Percentiles rank a stretch among this genome's conserved stretches.
These are phyloP conservation scores for Formica aserva DNA, from an alignment of 2,888 invertebrate genomes.

Conservation along the genomic window DNA sequence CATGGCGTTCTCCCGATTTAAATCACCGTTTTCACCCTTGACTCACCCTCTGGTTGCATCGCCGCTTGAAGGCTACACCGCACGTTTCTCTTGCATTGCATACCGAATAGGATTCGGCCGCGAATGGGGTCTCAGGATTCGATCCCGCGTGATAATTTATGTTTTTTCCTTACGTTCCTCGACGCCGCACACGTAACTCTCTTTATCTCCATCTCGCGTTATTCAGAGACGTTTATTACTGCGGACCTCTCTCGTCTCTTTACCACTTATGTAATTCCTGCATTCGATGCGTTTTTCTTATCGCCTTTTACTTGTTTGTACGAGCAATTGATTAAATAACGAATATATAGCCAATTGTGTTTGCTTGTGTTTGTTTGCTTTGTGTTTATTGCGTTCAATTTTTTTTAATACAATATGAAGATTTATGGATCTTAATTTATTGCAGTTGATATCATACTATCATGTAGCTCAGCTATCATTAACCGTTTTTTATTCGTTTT, in stretches of 20 bases:
- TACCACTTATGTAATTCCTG: neutral
- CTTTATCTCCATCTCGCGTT: neutral
- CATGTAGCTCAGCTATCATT: neutral
- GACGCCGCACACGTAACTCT: neutral
- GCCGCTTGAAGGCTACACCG: slow-evolving; percentile 59
- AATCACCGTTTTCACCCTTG: slow-evolving; percentile 59
- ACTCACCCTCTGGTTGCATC: neutral
- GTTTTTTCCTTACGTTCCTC: neutral
- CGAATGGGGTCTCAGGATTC: neutral
- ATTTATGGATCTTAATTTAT: neutral
- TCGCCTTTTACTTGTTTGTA: neutral
- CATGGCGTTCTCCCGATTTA: slow-evolving; percentile 60
- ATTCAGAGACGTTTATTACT: neutral
- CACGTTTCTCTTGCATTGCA: slow-evolving; percentile 56
- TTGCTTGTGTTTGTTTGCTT: neutral
- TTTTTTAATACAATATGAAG: neutral
- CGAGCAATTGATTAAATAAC: neutral
- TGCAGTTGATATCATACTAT: neutral
- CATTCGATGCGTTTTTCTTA: neutral
- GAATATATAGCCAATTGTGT: neutral
- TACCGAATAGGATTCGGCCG: slow-evolving; percentile 51
- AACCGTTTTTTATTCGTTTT: slow-evolving; percentile 23
- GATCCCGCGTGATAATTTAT: slow-evolving; percentile 43
- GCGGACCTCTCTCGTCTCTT: neutral
- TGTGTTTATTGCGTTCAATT: neutral